Evolutionary conservation across 1,140 invertebrate species (phyloP).

Genomic region (Oryctes rhinoceros): DNA sequence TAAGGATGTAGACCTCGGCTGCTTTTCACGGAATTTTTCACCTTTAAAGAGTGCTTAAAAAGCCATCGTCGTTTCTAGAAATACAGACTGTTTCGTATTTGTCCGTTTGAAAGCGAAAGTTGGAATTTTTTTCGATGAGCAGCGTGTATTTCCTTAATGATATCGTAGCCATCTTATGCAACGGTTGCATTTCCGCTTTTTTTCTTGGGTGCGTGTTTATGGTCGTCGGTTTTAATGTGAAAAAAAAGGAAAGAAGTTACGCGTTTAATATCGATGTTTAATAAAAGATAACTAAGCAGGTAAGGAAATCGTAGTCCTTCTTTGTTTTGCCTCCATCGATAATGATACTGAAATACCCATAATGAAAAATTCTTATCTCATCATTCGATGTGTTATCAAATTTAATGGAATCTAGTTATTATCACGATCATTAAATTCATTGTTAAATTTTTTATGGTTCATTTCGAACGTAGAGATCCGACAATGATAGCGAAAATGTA

Average conservation of each 20-base stretch:
- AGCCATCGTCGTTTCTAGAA: background rate
- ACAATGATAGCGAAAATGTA: background rate
- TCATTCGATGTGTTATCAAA: too few relatives aligned
- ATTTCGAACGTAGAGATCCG: background rate
- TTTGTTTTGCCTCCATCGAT: too few relatives aligned
- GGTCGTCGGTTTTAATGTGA: too few relatives aligned
- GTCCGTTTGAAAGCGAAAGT: slow-evolving; percentile 2
- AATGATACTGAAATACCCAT: too few relatives aligned
- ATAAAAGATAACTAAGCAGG: too few relatives aligned
- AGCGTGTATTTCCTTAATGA: background rate
- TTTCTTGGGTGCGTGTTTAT: background rate
- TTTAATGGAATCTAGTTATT: too few relatives aligned
- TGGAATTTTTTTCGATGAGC: background rate
- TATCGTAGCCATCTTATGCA: background rate
- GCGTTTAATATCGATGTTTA: too few relatives aligned
- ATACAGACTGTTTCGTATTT: background rate
- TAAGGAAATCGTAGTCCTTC: too few relatives aligned
- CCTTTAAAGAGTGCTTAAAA: background rate
- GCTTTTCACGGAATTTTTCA: background rate
- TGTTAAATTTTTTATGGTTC: background rate
- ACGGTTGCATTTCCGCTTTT: slow-evolving; percentile 17
- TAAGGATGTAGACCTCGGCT: too few relatives aligned
- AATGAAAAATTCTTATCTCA: too few relatives aligned
- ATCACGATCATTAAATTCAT: background rate
- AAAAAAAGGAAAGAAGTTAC: too few relatives aligned